Evolutionary conservation across 2,797 vertebrate species (phyloP).

Genomic region (Galaxias olidus): DNA sequence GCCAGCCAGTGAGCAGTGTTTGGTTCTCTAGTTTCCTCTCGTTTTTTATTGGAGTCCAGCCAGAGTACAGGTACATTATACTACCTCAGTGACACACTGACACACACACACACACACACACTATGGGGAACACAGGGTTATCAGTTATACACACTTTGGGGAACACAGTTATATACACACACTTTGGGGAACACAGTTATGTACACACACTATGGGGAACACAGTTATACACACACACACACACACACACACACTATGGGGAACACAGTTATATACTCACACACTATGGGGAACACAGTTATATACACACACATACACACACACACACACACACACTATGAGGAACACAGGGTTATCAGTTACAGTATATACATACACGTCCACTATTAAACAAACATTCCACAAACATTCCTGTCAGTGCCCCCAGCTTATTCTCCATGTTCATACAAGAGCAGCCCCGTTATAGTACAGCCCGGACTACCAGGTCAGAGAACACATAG

Average conservation of each 20-base stretch:
- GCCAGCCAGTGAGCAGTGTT: background rate
- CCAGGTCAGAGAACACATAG: background rate
- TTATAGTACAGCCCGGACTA: constrained; percentile 12
- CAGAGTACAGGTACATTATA: constrained; percentile 24
- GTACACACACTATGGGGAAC: too few relatives aligned
- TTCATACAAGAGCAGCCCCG: constrained; percentile 1
- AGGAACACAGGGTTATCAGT: too few relatives aligned
- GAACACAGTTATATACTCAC: too few relatives aligned
- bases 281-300: too few relatives aligned
- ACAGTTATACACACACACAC: too few relatives aligned
- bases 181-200: too few relatives aligned
- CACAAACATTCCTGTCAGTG: background rate
- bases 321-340: too few relatives aligned
- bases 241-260: too few relatives aligned
- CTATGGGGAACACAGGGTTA: background rate
- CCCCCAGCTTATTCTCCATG: constrained; percentile 1
- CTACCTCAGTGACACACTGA: constrained; percentile 24
- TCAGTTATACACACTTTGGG: too few relatives aligned
- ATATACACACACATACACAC: too few relatives aligned
- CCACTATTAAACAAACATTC: constrained; percentile 13
- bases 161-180: too few relatives aligned
- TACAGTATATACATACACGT: constrained; percentile 22
- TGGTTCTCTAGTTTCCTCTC: constrained; percentile 33
- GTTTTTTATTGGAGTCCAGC: constrained; percentile 18
- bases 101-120: background rate